A percentile compares a stretch with the other conserved stretches of the same genome.
Evolutionary conservation across 2,797 vertebrate genomes (phyloP).

Genomic region (Pelobates cultripes): DNA sequence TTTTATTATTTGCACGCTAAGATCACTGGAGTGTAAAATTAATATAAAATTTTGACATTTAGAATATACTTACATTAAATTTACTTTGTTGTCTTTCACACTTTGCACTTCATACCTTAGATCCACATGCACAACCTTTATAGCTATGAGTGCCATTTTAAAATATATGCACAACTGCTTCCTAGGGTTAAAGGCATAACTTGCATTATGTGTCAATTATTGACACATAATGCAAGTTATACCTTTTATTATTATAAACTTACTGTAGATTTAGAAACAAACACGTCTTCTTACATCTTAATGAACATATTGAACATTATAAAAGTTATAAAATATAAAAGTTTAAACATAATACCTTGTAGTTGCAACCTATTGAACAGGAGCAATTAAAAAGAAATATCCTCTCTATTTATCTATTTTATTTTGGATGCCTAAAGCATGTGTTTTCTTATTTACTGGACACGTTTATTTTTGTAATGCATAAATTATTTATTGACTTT

Average conservation of each 20-base stretch:
- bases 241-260: background rate
- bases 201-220: constrained; percentile 28
- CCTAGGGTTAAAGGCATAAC: constrained; percentile 4
- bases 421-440: too few species aligned
- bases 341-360: too few species aligned
- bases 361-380: too few species aligned
- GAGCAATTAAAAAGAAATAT: too few species aligned
- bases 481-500: too few species aligned
- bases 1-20: background rate
- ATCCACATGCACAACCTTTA: constrained; percentile 32
- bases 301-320: background rate
- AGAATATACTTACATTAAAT: constrained; percentile 23
- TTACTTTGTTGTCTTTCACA: constrained; percentile 27
- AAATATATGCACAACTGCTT: constrained; percentile 21
- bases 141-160: constrained; percentile 42
- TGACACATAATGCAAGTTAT: constrained; percentile 26
- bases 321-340: too few species aligned
- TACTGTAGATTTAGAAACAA: constrained; percentile 11
- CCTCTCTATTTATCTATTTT: too few species aligned
- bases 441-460: too few species aligned
- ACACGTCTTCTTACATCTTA: background rate
- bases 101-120: constrained; percentile 40
- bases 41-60: constrained; percentile 41
- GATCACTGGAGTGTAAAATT: constrained; percentile 37
- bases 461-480: too few species aligned